These are phyloP conservation scores for Percopsis omiscomaycus DNA, from an alignment of 2,797 vertebrate species.

Conservation along the genomic window DNA sequence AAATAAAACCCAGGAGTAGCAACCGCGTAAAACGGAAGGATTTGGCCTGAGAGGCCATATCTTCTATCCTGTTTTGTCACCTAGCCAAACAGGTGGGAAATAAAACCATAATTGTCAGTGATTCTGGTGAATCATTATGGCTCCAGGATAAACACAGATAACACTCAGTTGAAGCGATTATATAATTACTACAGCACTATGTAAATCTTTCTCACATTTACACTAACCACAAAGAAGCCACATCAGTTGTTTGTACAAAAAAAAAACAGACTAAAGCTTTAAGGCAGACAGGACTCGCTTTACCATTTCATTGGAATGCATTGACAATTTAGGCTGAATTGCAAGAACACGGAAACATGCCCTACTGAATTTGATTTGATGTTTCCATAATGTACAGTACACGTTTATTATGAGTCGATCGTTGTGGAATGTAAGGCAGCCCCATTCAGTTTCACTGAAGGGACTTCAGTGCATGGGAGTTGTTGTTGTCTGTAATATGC, in stretches of 20 bases:
- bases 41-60: too few species aligned
- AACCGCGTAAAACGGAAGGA: neutral
- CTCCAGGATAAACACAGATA: conserved; percentile 8
- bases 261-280: conserved; percentile 8
- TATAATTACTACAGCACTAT: conserved; percentile 51
- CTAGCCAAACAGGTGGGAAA: conserved; percentile 23
- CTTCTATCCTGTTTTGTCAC: conserved; percentile 16
- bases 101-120: conserved; percentile 39
- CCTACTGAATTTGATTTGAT: neutral
- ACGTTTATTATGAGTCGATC: conserved; percentile 11
- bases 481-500: conserved; percentile 41
- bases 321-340: neutral
- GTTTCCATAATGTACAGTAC: neutral
- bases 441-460: conserved; percentile 20
- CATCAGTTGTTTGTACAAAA: too few species aligned
- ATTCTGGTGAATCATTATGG: conserved; percentile 50
- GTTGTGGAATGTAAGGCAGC: conserved; percentile 14
- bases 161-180: conserved; percentile 20
- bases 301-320: conserved; percentile 1
- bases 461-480: conserved; percentile 29
- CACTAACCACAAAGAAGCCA: conserved; percentile 49
- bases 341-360: too few species aligned
- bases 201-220: conserved; percentile 53
- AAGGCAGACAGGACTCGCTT: neutral
- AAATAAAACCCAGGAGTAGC: conserved; percentile 10